A percentile compares a stretch with the other conserved stretches of the same genome.
Conservation (phyloP, 2,113 vertebrate genomes). For the Sapayoa aenigma region DNA sequence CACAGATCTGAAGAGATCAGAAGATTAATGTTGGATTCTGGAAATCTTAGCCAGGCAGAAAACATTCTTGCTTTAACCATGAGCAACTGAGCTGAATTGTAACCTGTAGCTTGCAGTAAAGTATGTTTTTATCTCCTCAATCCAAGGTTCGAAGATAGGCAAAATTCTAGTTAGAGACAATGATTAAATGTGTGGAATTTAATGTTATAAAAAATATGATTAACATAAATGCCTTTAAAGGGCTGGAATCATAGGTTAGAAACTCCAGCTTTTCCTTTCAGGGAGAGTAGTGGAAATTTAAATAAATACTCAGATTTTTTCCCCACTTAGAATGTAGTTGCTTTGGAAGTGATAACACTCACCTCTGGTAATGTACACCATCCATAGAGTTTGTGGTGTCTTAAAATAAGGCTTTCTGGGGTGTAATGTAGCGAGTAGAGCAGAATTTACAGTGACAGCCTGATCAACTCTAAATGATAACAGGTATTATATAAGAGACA, state of each 20-base stretch:
- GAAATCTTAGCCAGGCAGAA: not conserved
- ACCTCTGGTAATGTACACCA: not conserved
- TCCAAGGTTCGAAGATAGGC: not conserved
- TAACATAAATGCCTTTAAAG: not conserved
- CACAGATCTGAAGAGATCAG: not conserved
- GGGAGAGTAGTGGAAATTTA: not conserved
- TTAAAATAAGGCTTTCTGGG: not conserved
- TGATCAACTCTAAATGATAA: not conserved
- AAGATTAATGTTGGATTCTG: not conserved
- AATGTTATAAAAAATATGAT: not conserved
- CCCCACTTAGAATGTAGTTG: not conserved
- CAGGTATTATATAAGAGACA: not conserved
- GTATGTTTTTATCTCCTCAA: not conserved
- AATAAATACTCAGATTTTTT: not conserved
- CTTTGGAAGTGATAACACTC: not conserved
- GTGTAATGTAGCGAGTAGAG: not conserved
- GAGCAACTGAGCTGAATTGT: not conserved
- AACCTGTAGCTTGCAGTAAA: not conserved
- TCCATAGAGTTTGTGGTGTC: not conserved
- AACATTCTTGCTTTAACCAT: not conserved
- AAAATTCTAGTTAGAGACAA: not conserved
- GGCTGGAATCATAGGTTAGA: not conserved
- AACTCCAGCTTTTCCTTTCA: not conserved
- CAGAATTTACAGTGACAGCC: not conserved
- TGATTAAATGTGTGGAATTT: not conserved